phyloP scores from a whole-genome alignment of 2,113 vertebrate species.

The Hyaena hyaena region DNA sequence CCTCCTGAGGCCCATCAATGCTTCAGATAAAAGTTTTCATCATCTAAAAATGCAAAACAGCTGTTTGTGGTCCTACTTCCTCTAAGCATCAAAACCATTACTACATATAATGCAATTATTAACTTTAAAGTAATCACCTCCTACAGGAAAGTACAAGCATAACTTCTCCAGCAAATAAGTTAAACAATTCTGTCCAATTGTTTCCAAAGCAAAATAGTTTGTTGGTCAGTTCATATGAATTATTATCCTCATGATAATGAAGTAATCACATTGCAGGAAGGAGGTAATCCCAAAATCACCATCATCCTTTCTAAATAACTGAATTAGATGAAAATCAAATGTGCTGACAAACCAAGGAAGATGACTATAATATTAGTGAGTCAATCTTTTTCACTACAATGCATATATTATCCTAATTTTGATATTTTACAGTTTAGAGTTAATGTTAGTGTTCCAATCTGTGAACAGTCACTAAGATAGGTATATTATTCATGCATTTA shows the following conservation, averaged over 20 bases:
- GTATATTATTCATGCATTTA: background rate
- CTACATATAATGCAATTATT: background rate
- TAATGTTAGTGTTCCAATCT: background rate
- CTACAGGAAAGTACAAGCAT: background rate
- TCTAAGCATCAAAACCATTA: background rate
- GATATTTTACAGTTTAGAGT: background rate
- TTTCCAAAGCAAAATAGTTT: slow-evolving; percentile 1
- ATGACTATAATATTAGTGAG: background rate
- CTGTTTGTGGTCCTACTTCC: background rate
- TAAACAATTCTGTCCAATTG: background rate
- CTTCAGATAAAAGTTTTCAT: background rate
- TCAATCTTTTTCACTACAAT: background rate
- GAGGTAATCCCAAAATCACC: background rate
- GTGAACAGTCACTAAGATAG: background rate
- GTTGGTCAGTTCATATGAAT: background rate
- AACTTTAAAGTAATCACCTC: slow-evolving; percentile 29
- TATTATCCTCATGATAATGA: background rate
- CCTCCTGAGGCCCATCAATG: background rate
- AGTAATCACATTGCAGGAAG: background rate
- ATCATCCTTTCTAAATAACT: background rate
- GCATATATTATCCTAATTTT: background rate
- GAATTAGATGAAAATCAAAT: background rate
- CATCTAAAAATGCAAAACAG: background rate
- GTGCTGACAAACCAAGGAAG: background rate
- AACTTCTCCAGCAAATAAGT: background rate